Base-by-base conservation (phyloP, 2,797 vertebrate species). In the Lates japonicus region DNA sequence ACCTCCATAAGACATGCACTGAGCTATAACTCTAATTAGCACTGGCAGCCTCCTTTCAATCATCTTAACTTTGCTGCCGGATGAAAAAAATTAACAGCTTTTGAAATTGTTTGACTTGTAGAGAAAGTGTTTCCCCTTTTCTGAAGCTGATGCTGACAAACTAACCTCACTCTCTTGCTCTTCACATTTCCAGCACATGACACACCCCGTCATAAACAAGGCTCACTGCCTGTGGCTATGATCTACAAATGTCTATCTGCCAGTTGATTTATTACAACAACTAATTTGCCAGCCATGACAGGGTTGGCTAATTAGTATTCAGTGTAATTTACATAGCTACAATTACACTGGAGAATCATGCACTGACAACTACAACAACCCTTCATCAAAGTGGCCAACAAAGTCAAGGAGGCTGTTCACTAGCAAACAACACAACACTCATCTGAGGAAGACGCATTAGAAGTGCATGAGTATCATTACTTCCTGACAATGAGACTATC, bases 111-210 rank as follows among this genome's bases (percentile, higher is more conserved):
- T 57, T 33, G 4, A 29, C 49, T 25, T 46, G 29, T 42, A 25
- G 58, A 39, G 2, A 16, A 37, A 52, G 11, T 12, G 9, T 20
- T 55, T 51, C 29, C 25, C 19, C 35, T 74, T 51, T 41, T 55
- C 22, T 78, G 41, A 57, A 31, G 63, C 20, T 62, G 25, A 69
- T 52, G 55, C 16, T 41, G 20, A 61, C 59, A 57, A 71, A 66
- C 20, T 4, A 35, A 22, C 55, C 25, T 39, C 29, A 22, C 44
- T 37, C n/a, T 37, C 31, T 1, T 10, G 22, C 35, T 59, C 35
- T 62, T 55, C 48, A 55, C 3, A 29, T 49, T 49, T 48, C 31
- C 17, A 58, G 33, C 52, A 59, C 39, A 41, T 22, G 17, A 55
- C 20, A 10, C 33, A 25, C 46, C 55, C 49, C 16, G 31, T 64